Percentiles rank a stretch among this genome's conserved stretches.
phyloP scores from a whole-genome alignment of 2,797 vertebrate species.

The Sebastes aleutianus region DNA sequence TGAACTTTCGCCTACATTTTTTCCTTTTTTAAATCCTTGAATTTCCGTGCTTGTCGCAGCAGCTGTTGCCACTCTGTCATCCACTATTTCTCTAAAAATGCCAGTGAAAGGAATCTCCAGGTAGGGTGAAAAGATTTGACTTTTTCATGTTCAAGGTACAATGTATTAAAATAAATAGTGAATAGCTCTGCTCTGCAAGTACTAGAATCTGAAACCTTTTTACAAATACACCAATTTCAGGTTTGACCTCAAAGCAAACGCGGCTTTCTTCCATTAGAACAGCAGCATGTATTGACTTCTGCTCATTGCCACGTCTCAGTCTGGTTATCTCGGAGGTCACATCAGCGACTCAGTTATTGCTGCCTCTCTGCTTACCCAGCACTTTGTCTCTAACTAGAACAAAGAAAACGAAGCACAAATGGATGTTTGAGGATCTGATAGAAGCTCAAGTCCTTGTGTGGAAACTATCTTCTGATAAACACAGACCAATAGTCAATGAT shows the following conservation, averaged over 20 bases:
- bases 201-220: too few species aligned
- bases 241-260: background rate
- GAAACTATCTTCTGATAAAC: slow-evolving; percentile 22
- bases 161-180: background rate
- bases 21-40: background rate
- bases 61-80: background rate
- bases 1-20: slow-evolving; percentile 34
- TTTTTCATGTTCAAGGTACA: background rate
- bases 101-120: background rate
- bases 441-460: background rate
- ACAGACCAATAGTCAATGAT: slow-evolving; percentile 38
- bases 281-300: slow-evolving; percentile 5
- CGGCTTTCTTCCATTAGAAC: background rate
- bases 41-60: background rate
- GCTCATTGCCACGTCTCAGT: slow-evolving; percentile 22
- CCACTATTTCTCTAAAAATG: background rate
- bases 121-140: background rate
- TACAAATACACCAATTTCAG: background rate
- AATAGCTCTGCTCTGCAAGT: too few species aligned
- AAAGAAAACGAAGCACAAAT: background rate
- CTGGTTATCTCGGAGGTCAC: slow-evolving; percentile 11
- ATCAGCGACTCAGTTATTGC: background rate
- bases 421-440: background rate
- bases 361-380: slow-evolving; percentile 29
- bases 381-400: slow-evolving; percentile 1